Base-by-base conservation (phyloP, 2,888 invertebrate genomes). In the Osmoderma eremita region DNA sequence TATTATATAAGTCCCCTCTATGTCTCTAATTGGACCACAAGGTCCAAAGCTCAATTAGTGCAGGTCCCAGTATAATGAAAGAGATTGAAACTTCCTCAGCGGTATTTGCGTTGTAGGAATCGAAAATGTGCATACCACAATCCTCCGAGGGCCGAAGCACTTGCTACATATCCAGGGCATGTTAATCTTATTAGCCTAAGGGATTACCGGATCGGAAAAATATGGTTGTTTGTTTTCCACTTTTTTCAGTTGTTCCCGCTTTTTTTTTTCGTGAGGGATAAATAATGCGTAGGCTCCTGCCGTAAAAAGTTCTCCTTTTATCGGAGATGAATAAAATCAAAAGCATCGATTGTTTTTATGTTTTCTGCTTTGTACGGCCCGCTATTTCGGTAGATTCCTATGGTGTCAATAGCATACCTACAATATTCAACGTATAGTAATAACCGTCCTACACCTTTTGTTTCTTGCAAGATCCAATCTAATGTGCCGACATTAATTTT, bases 21-120 rank as follows among this genome's bases (percentile, higher is more conserved):
- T 68, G 63, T 70, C 70, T 70, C 70, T 70, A 71, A 73, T 73
- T 73, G 71, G 71, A 73, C 69, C 71, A 69, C 71, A 71, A 58
- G 65, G 65, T 64, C 58, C 67, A 67, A 66, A 56, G 69, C 72
- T 69, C 70, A 72, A 72, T 72, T 72, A 72, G 69, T 63, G 66
- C 54, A 61, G 65, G 68, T 65, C 69, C 68, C 68, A 54, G 64
- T 61, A 69, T 72, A 69, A 72, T 72, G 68, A 70, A 69, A 66
- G 71, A 70, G 65, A 65, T 65, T 65, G 48, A 65, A 65, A 65
- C 65, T 65, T 61, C 45, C 12, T 17, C 58, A 15, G 45, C 45
- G 30, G 30, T 30, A 45, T 24, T 45, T 45, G 12, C 15, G 45
- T 45, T 61, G 56, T 45, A 30, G 45, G 36, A 30, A 61, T 61